Evolutionary conservation across 2,888 invertebrate genomes (phyloP), one percentile per base, ranked within the genome.

Genomic region (Syrista parreyssii): DNA sequence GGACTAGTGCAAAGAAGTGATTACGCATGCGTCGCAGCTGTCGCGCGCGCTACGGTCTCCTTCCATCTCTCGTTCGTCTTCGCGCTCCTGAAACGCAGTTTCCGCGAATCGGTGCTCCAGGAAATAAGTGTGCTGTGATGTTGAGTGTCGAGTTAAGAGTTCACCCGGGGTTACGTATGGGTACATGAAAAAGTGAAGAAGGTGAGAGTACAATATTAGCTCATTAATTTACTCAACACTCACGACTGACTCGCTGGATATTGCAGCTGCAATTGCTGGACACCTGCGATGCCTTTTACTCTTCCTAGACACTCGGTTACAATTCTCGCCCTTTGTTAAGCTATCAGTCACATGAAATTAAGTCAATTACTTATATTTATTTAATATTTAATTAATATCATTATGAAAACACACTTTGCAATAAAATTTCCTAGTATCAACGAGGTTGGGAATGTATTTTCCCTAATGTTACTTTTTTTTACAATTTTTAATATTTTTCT

Each of bases 1-100:
- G 71, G 71, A 30, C 11, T 11, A 71, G 15, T 71, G 71, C 71
- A 30, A 71, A 32, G 32, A 71, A 71, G 71, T 71, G 71, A 32
- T 71, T 33, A 32, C 71, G 71, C 71, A 71, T 33, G 68, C 55
- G 69, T 68, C 73, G 68, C 68, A 35, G 69, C 68, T 71, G 72
- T 55, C 76, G 81, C 80, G 81, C 80, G 79, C 82, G 85, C 85
- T 78, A 77, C 79, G 80, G 82, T 4, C 31, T 33, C 31, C 71
- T 71, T 33, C 31, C 32, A 32, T 82, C 75, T 75, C 81, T 30
- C 33, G 35, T 34, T 30, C 33, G 30, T 82, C 82, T 83, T 80
- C 79, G 84, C 84, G 86, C 86, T 87, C 84, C 86, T 88, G 87
- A 87, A 88, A 88, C 91, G 91, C 90, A 91, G 91, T 91, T 91